These are phyloP conservation scores for Peromyscus nudipes DNA, from an alignment of 2,797 vertebrate species.

Conservation along the genomic window DNA sequence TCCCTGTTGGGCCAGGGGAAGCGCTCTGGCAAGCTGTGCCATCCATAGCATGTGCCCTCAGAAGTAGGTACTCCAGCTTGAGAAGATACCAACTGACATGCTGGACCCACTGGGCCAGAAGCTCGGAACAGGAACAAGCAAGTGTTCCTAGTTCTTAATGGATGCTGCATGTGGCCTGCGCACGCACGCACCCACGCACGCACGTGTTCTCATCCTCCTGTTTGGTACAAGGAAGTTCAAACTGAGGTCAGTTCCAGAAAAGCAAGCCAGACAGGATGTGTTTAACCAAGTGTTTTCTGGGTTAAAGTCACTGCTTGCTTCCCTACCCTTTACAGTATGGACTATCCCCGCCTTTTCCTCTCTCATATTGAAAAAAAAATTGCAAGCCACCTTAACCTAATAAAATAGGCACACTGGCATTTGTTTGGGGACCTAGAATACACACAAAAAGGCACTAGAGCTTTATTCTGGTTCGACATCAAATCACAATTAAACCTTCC, in stretches of 20 bases:
- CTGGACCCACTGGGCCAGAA: neutral
- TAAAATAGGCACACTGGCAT: conserved; percentile 67
- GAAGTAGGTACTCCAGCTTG: too few species aligned
- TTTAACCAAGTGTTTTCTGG: neutral
- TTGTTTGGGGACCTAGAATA: conserved; percentile 74
- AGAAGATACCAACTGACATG: neutral
- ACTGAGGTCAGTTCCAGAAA: conserved; percentile 15
- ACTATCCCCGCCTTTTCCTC: neutral
- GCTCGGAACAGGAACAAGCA: neutral
- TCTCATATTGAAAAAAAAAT: neutral
- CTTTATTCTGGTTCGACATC: conserved; percentile 73
- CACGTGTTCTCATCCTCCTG: neutral
- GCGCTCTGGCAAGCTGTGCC: neutral
- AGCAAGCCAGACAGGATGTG: neutral
- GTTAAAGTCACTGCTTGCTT: neutral
- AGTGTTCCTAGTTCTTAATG: neutral
- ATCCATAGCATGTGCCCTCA: rapidly evolving
- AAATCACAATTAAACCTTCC: conserved; percentile 77
- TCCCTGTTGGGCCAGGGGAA: neutral
- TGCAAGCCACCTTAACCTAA: conserved; percentile 47
- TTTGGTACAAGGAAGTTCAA: neutral
- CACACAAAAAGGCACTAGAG: conserved; percentile 67
- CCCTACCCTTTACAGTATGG: neutral
- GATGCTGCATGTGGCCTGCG: neutral
- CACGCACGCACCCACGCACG: too few species aligned